Evolutionary conservation across 2,888 invertebrate genomes (phyloP).

Genomic region (Resseliella maxima): DNA sequence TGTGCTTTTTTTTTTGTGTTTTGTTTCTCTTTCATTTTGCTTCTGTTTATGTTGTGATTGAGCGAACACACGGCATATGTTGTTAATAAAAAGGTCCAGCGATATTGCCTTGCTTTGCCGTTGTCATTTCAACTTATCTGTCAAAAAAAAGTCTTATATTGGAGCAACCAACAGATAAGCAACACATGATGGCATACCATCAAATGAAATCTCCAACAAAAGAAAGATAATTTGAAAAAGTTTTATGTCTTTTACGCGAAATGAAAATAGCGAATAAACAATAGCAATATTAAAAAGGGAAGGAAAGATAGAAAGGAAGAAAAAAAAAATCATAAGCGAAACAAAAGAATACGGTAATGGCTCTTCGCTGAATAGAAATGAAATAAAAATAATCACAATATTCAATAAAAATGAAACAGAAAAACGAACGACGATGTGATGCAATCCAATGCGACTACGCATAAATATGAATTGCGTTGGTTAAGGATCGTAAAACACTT

Average conservation of each 20-base stretch:
- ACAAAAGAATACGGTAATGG: conserved; percentile 42
- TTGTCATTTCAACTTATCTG: neutral
- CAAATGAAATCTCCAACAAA: neutral
- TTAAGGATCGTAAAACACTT: neutral
- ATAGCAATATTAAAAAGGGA: neutral
- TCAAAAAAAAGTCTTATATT: neutral
- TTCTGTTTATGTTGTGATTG: neutral
- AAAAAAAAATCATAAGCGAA: neutral
- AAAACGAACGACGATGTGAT: neutral
- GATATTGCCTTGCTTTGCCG: too few relatives aligned
- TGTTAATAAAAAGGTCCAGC: neutral
- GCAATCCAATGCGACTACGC: neutral
- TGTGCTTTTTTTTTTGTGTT: neutral
- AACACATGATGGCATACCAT: neutral
- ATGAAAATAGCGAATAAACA: conserved; percentile 13
- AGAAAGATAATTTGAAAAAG: conserved; percentile 46
- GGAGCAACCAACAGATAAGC: neutral
- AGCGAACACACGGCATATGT: neutral
- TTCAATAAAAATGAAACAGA: neutral
- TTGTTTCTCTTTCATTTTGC: neutral
- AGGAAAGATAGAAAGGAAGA: neutral
- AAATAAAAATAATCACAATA: neutral
- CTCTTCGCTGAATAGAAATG: neutral
- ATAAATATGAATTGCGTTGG: conserved; percentile 33
- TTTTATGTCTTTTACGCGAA: conserved; percentile 28